Conservation (phyloP, 1,140 invertebrate genomes). For the Globodera ellingtonae region DNA sequence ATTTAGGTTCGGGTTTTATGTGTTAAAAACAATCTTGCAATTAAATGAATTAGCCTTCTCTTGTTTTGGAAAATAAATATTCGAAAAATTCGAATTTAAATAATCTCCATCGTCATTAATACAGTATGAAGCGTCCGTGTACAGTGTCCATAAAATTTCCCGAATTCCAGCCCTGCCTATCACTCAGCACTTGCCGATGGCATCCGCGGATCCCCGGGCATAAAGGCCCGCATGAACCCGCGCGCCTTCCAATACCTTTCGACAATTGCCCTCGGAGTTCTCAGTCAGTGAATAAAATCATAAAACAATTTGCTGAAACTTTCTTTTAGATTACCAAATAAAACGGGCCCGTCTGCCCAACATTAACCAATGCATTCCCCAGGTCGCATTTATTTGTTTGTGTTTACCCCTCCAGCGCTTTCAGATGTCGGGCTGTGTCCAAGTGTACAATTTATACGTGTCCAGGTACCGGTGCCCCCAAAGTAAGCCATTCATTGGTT, state of each 20-base stretch:
- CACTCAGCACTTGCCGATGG: slow-evolving; percentile 56
- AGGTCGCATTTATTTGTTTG: slow-evolving; percentile 37
- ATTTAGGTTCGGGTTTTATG: too few relatives aligned
- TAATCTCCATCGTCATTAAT: too few relatives aligned
- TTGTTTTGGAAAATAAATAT: too few relatives aligned
- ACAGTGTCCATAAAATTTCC: background rate
- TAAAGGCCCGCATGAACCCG: slow-evolving; percentile 58
- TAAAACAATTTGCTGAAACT: background rate
- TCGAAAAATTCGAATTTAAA: too few relatives aligned
- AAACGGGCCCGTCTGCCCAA: slow-evolving; percentile 58
- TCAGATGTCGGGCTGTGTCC: slow-evolving; percentile 58
- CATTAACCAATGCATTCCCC: slow-evolving; percentile 58
- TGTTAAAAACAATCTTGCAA: too few relatives aligned
- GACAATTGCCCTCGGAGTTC: slow-evolving; percentile 50
- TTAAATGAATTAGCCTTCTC: too few relatives aligned
- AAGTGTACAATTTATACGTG: slow-evolving; percentile 64
- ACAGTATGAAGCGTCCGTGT: too few relatives aligned
- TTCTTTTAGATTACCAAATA: slow-evolving; percentile 17
- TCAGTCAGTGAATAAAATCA: slow-evolving; percentile 51
- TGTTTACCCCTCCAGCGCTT: slow-evolving; percentile 14
- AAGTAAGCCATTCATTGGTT: slow-evolving; percentile 5
- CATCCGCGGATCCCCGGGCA: slow-evolving; percentile 53
- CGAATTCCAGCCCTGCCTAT: slow-evolving; percentile 43
- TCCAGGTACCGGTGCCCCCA: slow-evolving; percentile 62
- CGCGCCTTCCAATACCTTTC: slow-evolving; percentile 60